Evolutionary conservation across 2,113 vertebrate genomes (phyloP).

Genomic region (Neodontobutis hainanensis): DNA sequence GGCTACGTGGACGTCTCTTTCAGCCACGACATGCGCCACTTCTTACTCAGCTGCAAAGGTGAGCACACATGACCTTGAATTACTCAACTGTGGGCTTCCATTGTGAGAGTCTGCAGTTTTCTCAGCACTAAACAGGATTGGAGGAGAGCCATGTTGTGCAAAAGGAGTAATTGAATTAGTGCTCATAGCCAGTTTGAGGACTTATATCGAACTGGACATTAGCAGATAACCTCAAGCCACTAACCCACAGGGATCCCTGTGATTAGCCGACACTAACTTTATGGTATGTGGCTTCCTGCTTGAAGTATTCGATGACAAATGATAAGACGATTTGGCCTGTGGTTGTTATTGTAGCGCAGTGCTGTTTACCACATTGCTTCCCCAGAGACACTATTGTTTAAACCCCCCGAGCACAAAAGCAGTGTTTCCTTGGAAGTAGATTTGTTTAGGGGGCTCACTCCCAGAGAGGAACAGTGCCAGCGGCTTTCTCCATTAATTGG

Average conservation of each 20-base stretch:
- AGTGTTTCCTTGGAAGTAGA: conserved; percentile 52
- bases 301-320: conserved; percentile 7
- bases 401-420: conserved; percentile 18
- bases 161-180: conserved; percentile 25
- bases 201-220: conserved; percentile 29
- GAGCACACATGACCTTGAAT: conserved; percentile 19
- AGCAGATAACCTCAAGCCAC: conserved; percentile 35
- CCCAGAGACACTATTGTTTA: conserved; percentile 27
- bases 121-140: too few species aligned
- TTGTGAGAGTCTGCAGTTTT: too few species aligned
- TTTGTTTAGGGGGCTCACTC: conserved; percentile 56
- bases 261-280: conserved; percentile 14
- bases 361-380: conserved; percentile 28
- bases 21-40: conserved; percentile 85
- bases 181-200: conserved; percentile 10
- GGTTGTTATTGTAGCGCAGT: conserved; percentile 2
- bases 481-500: conserved; percentile 65
- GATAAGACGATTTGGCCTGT: background rate
- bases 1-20: conserved; percentile 92
- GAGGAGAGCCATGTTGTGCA: background rate
- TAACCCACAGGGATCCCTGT: conserved; percentile 5
- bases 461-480: conserved; percentile 31
- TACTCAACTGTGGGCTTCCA: background rate
- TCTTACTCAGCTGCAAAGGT: conserved; percentile 94
- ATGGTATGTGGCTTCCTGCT: background rate